Conservation (phyloP, 2,888 invertebrate genomes). For the Spisula subtruncata region DNA sequence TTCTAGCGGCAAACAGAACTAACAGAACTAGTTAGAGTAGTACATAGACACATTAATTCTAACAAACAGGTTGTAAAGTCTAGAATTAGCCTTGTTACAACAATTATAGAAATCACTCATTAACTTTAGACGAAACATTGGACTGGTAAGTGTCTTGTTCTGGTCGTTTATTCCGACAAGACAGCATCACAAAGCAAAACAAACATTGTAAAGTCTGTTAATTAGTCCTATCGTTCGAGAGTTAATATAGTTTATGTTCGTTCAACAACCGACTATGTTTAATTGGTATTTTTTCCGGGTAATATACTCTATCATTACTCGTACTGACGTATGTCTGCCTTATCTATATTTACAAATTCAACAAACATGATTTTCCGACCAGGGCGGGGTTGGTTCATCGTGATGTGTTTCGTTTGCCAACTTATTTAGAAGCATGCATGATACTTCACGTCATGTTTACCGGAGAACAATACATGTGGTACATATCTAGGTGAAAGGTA, state of each 20-base stretch:
- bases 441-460: background rate
- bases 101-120: slow-evolving; percentile 4
- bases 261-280: slow-evolving; percentile 4
- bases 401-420: slow-evolving; percentile 21
- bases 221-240: background rate
- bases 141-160: background rate
- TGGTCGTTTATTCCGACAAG: background rate
- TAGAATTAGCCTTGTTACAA: background rate
- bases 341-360: slow-evolving; percentile 52
- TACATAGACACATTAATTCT: background rate
- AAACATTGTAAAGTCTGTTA: background rate
- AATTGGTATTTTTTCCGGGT: slow-evolving; percentile 5
- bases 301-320: background rate
- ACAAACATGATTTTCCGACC: slow-evolving; percentile 36
- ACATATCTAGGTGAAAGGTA: background rate
- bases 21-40: background rate
- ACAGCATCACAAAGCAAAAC: background rate
- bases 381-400: slow-evolving; percentile 27
- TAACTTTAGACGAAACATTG: background rate
- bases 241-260: background rate
- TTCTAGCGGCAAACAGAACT: background rate
- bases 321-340: slow-evolving; percentile 1
- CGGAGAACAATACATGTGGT: background rate
- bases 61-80: background rate
- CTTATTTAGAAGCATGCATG: background rate